These are phyloP conservation scores for Coelogynopora nodosa DNA, from an alignment of 2,888 invertebrate species.

Conservation along the genomic window DNA sequence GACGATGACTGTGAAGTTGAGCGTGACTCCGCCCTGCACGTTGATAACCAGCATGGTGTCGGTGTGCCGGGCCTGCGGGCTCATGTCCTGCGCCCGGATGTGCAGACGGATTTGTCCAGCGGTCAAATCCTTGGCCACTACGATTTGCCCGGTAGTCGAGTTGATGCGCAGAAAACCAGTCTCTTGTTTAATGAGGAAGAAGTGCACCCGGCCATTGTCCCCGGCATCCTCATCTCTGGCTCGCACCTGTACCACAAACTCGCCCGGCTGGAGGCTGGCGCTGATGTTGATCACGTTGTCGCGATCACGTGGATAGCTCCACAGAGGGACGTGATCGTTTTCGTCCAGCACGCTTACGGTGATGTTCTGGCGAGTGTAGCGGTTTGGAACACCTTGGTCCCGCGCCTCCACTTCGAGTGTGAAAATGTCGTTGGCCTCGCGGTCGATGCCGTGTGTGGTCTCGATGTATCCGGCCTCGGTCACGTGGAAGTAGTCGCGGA, in stretches of 20 bases:
- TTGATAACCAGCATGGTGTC: not conserved
- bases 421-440: constrained; percentile 1
- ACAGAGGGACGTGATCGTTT: constrained; percentile 32
- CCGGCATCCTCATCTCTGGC: constrained; percentile 28
- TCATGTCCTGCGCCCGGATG: not conserved
- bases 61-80: not conserved
- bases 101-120: not conserved
- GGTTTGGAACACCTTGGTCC: not conserved
- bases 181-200: not conserved
- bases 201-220: constrained; percentile 8
- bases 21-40: not conserved
- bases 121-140: not conserved
- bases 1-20: constrained; percentile 37
- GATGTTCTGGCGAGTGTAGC: constrained; percentile 9
- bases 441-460: not conserved
- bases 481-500: constrained; percentile 29
- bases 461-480: not conserved
- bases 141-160: not conserved
- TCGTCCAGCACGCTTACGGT: constrained; percentile 13
- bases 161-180: constrained; percentile 1
- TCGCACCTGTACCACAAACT: not conserved
- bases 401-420: constrained; percentile 21
- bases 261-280: not conserved
- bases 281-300: constrained; percentile 34
- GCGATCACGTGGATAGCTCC: constrained; percentile 18